Evolutionary conservation across 2,797 vertebrate species (phyloP).

Genomic region (Peromyscus melanophrys): DNA sequence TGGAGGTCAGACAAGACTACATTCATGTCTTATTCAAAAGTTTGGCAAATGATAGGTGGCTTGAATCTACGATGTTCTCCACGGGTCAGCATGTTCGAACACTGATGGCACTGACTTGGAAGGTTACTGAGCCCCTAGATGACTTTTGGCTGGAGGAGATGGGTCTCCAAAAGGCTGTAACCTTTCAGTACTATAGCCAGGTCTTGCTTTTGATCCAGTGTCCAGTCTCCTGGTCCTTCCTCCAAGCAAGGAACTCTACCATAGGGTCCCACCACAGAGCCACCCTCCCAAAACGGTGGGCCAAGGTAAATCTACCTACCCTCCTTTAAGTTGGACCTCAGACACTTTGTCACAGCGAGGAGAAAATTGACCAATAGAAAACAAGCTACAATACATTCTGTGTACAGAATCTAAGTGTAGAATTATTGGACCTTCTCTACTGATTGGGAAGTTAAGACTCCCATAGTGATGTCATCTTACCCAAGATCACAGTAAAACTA

Average conservation of each 20-base stretch:
- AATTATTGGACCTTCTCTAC: slow-evolving; percentile 23
- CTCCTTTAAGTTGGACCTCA: not conserved
- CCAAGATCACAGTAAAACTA: slow-evolving; percentile 38
- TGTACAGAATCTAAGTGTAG: not conserved
- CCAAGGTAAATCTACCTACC: not conserved
- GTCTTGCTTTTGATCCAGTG: not conserved
- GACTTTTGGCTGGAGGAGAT: not conserved
- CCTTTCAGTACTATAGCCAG: not conserved
- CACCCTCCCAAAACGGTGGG: not conserved
- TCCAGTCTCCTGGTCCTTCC: too few species aligned
- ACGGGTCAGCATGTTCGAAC: fast-evolving
- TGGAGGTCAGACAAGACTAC: not conserved
- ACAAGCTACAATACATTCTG: not conserved
- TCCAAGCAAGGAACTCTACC: not conserved
- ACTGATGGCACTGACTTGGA: not conserved
- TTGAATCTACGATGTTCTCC: not conserved
- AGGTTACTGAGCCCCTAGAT: not conserved
- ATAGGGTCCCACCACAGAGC: not conserved
- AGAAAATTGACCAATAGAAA: not conserved
- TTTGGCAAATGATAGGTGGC: not conserved
- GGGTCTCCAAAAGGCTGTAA: not conserved
- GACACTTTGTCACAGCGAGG: not conserved
- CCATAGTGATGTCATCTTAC: not conserved
- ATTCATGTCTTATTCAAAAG: not conserved
- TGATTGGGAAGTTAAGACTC: not conserved